phyloP scores from a whole-genome alignment of 2,113 vertebrate genomes.

The Lampris megalopsis region DNA sequence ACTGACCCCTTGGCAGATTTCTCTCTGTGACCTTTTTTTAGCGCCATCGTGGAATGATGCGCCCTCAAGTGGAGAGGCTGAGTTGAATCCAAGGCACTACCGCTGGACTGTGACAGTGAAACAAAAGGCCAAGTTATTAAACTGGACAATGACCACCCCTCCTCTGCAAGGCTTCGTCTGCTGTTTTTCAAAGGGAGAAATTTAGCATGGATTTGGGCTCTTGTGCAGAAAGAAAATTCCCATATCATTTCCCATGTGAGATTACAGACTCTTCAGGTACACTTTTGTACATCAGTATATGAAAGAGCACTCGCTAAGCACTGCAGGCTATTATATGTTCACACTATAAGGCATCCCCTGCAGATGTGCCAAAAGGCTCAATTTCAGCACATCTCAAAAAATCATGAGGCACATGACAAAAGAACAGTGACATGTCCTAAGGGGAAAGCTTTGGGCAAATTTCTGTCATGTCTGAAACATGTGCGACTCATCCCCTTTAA shows the following conservation, averaged over 20 bases:
- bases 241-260: no score
- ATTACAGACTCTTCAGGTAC: no score
- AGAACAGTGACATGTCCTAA: background rate
- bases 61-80: slow-evolving; percentile 1
- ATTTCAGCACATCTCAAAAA: background rate
- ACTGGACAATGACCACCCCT: no score
- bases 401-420: background rate
- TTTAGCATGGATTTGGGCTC: no score
- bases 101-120: background rate
- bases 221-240: no score
- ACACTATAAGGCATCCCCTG: background rate
- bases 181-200: no score
- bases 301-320: background rate
- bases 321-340: no score
- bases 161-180: no score
- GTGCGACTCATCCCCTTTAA: no score
- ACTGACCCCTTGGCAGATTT: background rate
- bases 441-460: background rate
- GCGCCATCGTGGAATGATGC: slow-evolving; percentile 14
- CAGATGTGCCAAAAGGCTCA: background rate
- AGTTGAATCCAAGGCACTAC: background rate
- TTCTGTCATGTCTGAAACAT: background rate
- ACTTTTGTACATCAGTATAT: no score
- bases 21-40: slow-evolving; percentile 28
- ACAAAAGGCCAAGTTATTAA: no score